Evolutionary conservation across 1,140 invertebrate species (phyloP).

Genomic region (Macrotrachela quadricornifera): DNA sequence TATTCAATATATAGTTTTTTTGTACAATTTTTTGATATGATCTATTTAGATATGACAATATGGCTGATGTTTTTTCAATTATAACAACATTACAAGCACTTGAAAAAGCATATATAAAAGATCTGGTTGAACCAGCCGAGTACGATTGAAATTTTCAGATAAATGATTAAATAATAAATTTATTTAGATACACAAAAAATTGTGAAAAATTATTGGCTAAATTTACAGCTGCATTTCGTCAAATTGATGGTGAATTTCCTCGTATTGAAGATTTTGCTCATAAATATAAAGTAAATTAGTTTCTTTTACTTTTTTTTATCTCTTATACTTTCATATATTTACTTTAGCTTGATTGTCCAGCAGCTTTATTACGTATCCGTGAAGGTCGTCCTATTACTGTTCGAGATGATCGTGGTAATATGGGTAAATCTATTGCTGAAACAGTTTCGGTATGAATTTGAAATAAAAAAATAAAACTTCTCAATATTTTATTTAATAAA

Average conservation of each 20-base stretch:
- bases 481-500: not conserved
- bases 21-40: not conserved
- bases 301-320: not conserved
- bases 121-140: constrained; percentile 52
- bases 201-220: constrained; percentile 88
- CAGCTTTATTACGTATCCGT: constrained; percentile 80
- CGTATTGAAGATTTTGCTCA: constrained; percentile 72
- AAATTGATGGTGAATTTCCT: constrained; percentile 75
- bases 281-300: constrained; percentile 48
- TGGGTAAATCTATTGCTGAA: constrained; percentile 91
- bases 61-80: constrained; percentile 89
- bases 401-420: constrained; percentile 95
- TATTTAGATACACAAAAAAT: constrained; percentile 75
- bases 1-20: not conserved
- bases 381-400: constrained; percentile 95
- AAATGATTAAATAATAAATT: constrained; percentile 32
- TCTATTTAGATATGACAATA: constrained; percentile 61
- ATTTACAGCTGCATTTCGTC: constrained; percentile 84
- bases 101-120: constrained; percentile 93
- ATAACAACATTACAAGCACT: constrained; percentile 87
- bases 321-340: not conserved
- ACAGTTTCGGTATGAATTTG: constrained; percentile 65
- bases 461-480: not conserved
- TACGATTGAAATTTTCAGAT: constrained; percentile 17
- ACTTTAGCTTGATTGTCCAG: constrained; percentile 65